Conservation (phyloP, 2,888 invertebrate species). For the Melipona beecheii region DNA sequence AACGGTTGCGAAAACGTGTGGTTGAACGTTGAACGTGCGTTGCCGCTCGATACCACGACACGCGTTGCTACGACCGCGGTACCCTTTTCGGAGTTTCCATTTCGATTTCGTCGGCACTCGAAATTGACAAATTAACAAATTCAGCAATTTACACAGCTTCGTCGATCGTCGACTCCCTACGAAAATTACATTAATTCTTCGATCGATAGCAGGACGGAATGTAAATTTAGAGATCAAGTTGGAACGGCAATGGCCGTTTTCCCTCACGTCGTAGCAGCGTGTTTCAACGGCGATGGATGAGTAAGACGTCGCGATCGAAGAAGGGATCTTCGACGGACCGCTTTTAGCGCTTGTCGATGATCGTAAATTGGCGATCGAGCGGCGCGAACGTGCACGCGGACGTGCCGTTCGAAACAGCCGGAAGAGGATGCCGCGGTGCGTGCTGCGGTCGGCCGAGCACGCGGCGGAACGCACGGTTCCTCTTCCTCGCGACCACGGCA, state of each 20-base stretch:
- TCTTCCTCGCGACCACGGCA: background rate
- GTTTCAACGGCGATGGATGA: slow-evolving; percentile 2
- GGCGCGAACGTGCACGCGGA: slow-evolving; percentile 44
- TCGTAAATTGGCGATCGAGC: slow-evolving; percentile 74
- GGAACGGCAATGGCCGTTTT: background rate
- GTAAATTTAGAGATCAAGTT: background rate
- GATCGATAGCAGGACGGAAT: background rate
- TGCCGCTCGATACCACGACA: background rate
- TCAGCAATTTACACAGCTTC: too few relatives aligned
- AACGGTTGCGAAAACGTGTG: background rate
- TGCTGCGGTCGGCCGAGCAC: slow-evolving; percentile 16
- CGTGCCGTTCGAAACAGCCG: slow-evolving; percentile 19
- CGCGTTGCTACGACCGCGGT: too few relatives aligned
- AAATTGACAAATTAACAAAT: too few relatives aligned
- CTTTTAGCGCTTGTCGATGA: slow-evolving; percentile 71
- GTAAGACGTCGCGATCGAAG: slow-evolving; percentile 18
- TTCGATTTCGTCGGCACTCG: too few relatives aligned
- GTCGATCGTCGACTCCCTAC: too few relatives aligned
- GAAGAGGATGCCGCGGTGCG: slow-evolving; percentile 21
- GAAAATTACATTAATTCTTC: background rate
- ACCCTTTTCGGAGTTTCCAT: too few relatives aligned
- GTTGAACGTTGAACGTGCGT: too few relatives aligned
- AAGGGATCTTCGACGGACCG: slow-evolving; percentile 54
- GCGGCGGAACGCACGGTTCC: slow-evolving; percentile 6
- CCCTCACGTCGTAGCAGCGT: background rate